Conservation (phyloP, 2,888 invertebrate genomes). For the Drosophila bunnanda region DNA sequence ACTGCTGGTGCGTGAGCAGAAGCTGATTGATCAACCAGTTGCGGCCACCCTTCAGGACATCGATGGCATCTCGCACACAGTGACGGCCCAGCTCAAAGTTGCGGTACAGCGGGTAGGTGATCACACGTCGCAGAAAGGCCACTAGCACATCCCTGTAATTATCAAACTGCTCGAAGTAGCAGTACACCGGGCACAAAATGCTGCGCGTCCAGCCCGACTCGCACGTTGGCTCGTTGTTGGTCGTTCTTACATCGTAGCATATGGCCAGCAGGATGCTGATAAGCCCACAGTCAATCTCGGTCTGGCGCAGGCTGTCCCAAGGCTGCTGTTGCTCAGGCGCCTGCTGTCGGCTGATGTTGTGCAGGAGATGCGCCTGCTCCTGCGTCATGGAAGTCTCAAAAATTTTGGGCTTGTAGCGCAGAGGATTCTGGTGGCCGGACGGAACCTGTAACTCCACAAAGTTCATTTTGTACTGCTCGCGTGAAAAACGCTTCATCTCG, state of each 20-base stretch:
- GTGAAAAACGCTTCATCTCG: constrained; percentile 80
- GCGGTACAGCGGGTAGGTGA: constrained; percentile 83
- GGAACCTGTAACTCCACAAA: constrained; percentile 83
- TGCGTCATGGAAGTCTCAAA: constrained; percentile 73
- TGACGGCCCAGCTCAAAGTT: constrained; percentile 81
- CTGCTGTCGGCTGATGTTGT: constrained; percentile 73
- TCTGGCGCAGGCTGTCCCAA: constrained; percentile 41
- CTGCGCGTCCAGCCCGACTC: constrained; percentile 83
- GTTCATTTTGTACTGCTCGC: constrained; percentile 83
- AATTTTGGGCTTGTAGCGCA: constrained; percentile 76
- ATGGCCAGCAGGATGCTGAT: constrained; percentile 83
- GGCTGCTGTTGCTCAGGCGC: constrained; percentile 8
- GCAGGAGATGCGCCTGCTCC: constrained; percentile 77
- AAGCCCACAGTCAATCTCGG: constrained; percentile 81
- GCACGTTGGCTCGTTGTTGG: constrained; percentile 82
- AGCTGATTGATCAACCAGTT: constrained; percentile 82
- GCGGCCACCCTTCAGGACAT: constrained; percentile 75
- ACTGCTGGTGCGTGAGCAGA: constrained; percentile 75
- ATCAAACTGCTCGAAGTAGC: constrained; percentile 81
- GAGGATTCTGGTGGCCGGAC: constrained; percentile 83
- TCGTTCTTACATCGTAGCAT: constrained; percentile 83
- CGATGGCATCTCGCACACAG: constrained; percentile 81
- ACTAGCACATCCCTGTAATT: constrained; percentile 77
- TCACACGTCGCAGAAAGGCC: constrained; percentile 81
- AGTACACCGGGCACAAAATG: constrained; percentile 78